A percentile compares a stretch with the other conserved stretches of the same genome.
These are phyloP conservation scores for Dromaius novaehollandiae DNA, from an alignment of 2,113 vertebrate species.

Conservation along the genomic window DNA sequence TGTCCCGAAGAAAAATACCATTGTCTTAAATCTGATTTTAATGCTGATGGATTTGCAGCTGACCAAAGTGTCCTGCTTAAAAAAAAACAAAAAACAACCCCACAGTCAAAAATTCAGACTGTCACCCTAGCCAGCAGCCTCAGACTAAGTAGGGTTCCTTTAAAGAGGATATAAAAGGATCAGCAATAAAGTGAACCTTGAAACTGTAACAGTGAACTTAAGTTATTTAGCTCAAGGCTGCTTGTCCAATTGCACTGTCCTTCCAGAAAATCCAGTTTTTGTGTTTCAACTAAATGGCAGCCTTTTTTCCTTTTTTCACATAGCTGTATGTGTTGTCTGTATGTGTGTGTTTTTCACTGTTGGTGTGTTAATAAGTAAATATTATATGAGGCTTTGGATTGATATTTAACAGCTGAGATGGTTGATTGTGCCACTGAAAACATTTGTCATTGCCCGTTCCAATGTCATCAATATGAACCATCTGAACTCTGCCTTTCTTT, in stretches of 20 bases:
- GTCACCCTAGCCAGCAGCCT: neutral
- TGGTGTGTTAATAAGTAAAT: slow-evolving; percentile 24
- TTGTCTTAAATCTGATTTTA: neutral
- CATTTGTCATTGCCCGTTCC: slow-evolving; percentile 19
- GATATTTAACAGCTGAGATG: slow-evolving; percentile 9
- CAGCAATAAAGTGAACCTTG: neutral
- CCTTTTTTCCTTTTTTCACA: neutral
- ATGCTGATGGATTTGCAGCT: neutral
- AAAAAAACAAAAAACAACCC: rapidly evolving
- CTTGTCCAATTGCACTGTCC: neutral
- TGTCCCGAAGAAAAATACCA: neutral
- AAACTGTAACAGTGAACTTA: neutral
- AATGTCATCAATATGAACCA: slow-evolving; percentile 36
- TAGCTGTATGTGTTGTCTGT: neutral
- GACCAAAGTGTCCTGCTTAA: neutral
- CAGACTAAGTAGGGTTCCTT: neutral
- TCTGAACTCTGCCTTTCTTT: slow-evolving; percentile 66
- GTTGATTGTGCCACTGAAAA: slow-evolving; percentile 36
- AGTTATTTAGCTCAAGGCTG: neutral
- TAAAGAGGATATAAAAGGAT: neutral
- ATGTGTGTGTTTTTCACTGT: neutral
- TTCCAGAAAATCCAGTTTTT: neutral
- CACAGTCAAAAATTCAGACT: neutral
- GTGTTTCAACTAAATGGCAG: neutral
- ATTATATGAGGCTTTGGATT: slow-evolving; percentile 25